Evolutionary conservation across 2,888 invertebrate genomes (phyloP).

Genomic region (Tiphia femorata): DNA sequence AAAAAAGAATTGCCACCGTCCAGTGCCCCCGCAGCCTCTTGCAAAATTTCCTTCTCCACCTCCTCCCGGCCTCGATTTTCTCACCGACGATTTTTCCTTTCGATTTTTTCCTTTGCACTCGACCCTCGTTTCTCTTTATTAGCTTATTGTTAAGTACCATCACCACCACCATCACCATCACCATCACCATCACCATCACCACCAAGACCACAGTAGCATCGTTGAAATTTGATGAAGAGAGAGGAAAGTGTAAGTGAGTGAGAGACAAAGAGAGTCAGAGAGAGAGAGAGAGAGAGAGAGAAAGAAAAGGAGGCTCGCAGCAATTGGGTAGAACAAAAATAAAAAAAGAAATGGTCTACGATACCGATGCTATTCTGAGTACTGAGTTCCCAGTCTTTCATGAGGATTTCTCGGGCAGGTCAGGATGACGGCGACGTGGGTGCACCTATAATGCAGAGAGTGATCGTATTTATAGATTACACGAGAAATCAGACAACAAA

Average conservation of each 20-base stretch:
- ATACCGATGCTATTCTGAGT: slow-evolving; percentile 70
- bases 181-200: background rate
- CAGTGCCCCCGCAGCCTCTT: background rate
- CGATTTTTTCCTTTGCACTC: background rate
- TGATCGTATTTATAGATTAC: slow-evolving; percentile 59
- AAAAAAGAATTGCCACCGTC: too few species aligned
- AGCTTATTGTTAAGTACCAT: too few species aligned
- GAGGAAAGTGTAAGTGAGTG: slow-evolving; percentile 1
- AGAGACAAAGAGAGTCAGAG: too few species aligned
- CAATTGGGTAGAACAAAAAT: slow-evolving; percentile 35
- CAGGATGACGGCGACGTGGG: slow-evolving; percentile 69
- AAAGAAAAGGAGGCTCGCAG: slow-evolving; percentile 20
- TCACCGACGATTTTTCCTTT: too few species aligned
- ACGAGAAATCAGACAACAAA: too few species aligned
- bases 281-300: slow-evolving; percentile 32
- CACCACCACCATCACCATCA: slow-evolving; percentile 12
- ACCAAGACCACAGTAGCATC: background rate
- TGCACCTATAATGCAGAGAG: slow-evolving; percentile 69
- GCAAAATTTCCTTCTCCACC: too few species aligned
- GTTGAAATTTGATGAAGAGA: slow-evolving; percentile 6
- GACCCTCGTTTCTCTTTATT: too few species aligned
- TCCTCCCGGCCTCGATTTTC: too few species aligned
- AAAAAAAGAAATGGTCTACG: slow-evolving; percentile 64
- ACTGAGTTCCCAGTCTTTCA: slow-evolving; percentile 70
- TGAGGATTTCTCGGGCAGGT: slow-evolving; percentile 70